These are phyloP conservation scores for Zaprionus davidi DNA, from an alignment of 1,140 invertebrate genomes.

Conservation along the genomic window DNA sequence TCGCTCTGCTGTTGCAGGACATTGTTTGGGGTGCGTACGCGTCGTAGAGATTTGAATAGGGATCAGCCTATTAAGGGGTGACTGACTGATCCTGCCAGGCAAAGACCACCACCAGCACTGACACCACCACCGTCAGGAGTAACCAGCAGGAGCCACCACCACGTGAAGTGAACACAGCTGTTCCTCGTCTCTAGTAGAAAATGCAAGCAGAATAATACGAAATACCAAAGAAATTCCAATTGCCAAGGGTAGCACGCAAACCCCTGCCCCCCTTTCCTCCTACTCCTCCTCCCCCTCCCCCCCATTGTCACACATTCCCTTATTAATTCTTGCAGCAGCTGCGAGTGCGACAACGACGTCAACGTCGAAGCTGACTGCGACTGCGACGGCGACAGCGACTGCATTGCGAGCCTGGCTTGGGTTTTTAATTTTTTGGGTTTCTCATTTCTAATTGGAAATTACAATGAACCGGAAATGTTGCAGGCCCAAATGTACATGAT, in stretches of 20 bases:
- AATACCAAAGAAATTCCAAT: conserved; percentile 76
- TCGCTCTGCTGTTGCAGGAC: conserved; percentile 3
- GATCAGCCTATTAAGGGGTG: conserved; percentile 42
- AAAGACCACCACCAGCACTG: conserved; percentile 5
- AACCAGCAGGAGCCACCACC: not conserved
- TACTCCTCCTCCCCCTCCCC: conserved; percentile 33
- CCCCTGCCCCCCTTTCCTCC: conserved; percentile 6
- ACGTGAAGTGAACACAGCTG: conserved; percentile 40
- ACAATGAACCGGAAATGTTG: conserved; percentile 66
- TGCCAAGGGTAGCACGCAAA: conserved; percentile 64
- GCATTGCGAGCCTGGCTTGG: not conserved
- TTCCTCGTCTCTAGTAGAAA: conserved; percentile 43
- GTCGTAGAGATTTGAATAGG: conserved; percentile 31
- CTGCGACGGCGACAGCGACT: not conserved
- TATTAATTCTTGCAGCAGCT: conserved; percentile 50
- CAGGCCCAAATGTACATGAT: conserved; percentile 51
- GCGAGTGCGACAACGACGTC: conserved; percentile 1
- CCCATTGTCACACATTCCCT: conserved; percentile 42
- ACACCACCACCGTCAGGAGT: conserved; percentile 6
- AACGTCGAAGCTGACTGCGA: not conserved
- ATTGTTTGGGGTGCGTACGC: conserved; percentile 15
- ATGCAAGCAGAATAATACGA: conserved; percentile 58
- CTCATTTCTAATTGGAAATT: conserved; percentile 70
- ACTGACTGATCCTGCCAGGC: conserved; percentile 44
- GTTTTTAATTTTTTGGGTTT: conserved; percentile 3